Percentiles rank a stretch among this genome's conserved stretches.
These are phyloP conservation scores for Agrilus biguttatus DNA, from an alignment of 2,888 invertebrate genomes.

Conservation along the genomic window DNA sequence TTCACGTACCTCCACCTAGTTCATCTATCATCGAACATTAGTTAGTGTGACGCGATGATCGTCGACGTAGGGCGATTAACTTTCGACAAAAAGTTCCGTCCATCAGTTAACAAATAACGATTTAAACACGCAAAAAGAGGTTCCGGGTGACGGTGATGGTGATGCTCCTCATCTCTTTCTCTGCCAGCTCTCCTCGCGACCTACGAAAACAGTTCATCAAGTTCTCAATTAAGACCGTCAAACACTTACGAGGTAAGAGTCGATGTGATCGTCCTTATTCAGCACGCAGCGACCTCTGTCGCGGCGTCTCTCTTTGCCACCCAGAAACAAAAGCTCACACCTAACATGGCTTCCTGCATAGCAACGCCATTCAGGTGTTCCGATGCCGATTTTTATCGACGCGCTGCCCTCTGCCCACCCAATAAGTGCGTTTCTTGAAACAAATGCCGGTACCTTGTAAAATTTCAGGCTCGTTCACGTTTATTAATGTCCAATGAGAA, in stretches of 20 bases:
- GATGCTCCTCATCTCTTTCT: background rate
- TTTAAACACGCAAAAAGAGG: conserved; percentile 4
- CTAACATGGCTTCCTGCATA: conserved; percentile 31
- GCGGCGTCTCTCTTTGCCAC: conserved; percentile 25
- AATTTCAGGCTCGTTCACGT: conserved; percentile 12
- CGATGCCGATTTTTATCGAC: conserved; percentile 25
- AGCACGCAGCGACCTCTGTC: conserved; percentile 7
- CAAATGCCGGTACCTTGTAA: conserved; percentile 27
- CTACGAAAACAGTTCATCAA: conserved; percentile 20
- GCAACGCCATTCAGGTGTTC: conserved; percentile 31
- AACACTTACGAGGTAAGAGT: conserved; percentile 13
- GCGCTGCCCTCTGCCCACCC: conserved; percentile 30
- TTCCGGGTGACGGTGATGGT: too few relatives aligned
- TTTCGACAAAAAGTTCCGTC: conserved; percentile 1
- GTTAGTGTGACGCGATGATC: too few relatives aligned
- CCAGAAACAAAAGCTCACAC: conserved; percentile 30
- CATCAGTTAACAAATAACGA: conserved; percentile 4
- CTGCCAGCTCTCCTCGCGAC: conserved; percentile 10
- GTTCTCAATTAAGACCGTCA: conserved; percentile 24
- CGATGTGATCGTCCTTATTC: conserved; percentile 6
- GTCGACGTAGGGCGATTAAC: too few relatives aligned
- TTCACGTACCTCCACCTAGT: too few relatives aligned
- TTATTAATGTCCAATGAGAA: background rate
- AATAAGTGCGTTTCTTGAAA: conserved; percentile 28
- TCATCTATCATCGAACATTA: too few relatives aligned